Conservation (phyloP, 2,888 invertebrate species). For the Tyria jacobaeae region DNA sequence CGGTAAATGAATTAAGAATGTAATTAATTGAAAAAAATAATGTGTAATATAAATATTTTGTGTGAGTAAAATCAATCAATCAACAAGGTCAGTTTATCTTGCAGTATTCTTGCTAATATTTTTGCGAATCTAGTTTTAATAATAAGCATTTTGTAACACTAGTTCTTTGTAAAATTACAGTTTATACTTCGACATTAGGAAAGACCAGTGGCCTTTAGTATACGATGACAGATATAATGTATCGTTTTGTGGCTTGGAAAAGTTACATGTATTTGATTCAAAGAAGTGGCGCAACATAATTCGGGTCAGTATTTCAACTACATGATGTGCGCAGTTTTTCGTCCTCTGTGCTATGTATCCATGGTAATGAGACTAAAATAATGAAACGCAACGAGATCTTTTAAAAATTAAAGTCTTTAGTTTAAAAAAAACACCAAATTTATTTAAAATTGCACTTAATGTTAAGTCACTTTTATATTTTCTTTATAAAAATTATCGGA, state of each 20-base stretch:
- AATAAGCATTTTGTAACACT: constrained; percentile 12
- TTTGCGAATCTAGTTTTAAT: background rate
- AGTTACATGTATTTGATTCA: constrained; percentile 95
- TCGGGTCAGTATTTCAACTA: constrained; percentile 73
- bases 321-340: background rate
- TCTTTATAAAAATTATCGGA: constrained; percentile 2
- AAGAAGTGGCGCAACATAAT: constrained; percentile 94
- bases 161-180: constrained; percentile 52
- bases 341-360: background rate
- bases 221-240: constrained; percentile 93
- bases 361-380: no score
- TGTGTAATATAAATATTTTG: background rate
- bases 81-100: constrained; percentile 51
- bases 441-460: no score
- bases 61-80: constrained; percentile 41
- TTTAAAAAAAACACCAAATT: background rate
- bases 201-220: constrained; percentile 91
- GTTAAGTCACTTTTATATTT: no score
- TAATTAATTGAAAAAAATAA: constrained; percentile 12
- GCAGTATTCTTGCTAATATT: background rate
- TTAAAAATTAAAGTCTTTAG: no score
- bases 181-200: constrained; percentile 84
- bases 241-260: constrained; percentile 92
- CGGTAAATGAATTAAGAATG: constrained; percentile 11
- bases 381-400: no score